phyloP scores from a whole-genome alignment of 2,797 vertebrate species.

The Diglossa cyanea region DNA sequence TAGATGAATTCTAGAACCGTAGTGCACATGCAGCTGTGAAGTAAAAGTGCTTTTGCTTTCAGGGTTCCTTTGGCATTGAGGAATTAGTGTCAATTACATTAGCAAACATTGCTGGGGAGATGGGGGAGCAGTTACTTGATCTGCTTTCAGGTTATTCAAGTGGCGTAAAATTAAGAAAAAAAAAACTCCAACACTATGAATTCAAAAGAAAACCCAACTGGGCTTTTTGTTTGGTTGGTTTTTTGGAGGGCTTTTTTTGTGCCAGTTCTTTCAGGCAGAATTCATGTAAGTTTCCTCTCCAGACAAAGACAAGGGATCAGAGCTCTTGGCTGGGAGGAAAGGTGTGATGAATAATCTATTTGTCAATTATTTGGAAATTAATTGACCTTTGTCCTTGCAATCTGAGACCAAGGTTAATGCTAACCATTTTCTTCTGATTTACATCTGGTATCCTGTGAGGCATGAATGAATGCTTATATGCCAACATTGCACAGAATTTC shows the following conservation, averaged over 20 bases:
- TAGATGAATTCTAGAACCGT: background rate
- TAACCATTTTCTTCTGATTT: background rate
- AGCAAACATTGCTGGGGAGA: background rate
- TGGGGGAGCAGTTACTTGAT: fast-evolving
- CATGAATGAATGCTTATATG: background rate
- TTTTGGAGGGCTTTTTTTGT: background rate
- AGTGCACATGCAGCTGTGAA: background rate
- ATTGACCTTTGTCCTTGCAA: background rate
- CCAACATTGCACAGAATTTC: background rate
- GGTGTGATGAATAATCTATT: background rate
- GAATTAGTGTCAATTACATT: background rate
- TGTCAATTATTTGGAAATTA: background rate
- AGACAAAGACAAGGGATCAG: background rate
- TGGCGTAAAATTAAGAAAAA: background rate
- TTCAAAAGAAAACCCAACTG: background rate
- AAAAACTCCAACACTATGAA: fast-evolving
- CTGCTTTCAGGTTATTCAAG: background rate
- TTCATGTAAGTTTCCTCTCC: background rate
- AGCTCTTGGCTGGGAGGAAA: background rate
- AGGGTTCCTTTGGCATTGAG: background rate
- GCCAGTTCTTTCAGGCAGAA: background rate
- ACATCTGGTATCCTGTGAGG: background rate
- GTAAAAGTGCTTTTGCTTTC: background rate
- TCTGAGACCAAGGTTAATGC: background rate
- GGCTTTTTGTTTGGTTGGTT: background rate